Conservation (phyloP, 1,140 invertebrate genomes). For the Berghia stephanieae region DNA sequence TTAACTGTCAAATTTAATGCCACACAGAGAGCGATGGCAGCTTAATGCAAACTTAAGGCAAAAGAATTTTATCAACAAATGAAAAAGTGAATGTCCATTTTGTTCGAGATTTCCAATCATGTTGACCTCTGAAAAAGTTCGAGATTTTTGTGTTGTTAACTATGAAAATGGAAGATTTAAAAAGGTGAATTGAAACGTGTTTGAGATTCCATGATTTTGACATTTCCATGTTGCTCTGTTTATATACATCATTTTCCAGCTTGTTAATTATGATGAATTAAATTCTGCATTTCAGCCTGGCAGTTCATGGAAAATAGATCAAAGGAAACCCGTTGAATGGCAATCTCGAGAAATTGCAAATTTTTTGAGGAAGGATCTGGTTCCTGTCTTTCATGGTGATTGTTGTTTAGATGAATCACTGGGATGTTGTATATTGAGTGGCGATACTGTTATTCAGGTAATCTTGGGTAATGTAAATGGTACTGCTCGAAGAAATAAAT, state of each 20-base stretch:
- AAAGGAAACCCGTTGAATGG: constrained; percentile 31
- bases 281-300: constrained; percentile 47
- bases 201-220: neutral
- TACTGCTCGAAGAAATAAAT: no score
- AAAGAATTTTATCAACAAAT: no score
- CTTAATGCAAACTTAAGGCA: no score
- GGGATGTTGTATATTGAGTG: constrained; percentile 48
- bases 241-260: neutral
- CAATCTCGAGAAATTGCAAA: constrained; percentile 13
- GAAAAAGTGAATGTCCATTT: no score
- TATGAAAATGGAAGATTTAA: no score
- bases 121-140: no score
- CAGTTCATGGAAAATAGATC: constrained; percentile 38
- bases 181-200: neutral
- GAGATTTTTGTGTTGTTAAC: no score
- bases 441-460: constrained; percentile 50
- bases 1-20: no score
- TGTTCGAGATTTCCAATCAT: no score
- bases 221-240: neutral
- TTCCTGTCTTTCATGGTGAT: constrained; percentile 52
- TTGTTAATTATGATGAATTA: neutral
- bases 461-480: no score
- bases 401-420: constrained; percentile 36
- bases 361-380: constrained; percentile 35
- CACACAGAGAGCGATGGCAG: no score